phyloP scores from a whole-genome alignment of 1,140 invertebrate genomes.

The Calephelis virginiensis region DNA sequence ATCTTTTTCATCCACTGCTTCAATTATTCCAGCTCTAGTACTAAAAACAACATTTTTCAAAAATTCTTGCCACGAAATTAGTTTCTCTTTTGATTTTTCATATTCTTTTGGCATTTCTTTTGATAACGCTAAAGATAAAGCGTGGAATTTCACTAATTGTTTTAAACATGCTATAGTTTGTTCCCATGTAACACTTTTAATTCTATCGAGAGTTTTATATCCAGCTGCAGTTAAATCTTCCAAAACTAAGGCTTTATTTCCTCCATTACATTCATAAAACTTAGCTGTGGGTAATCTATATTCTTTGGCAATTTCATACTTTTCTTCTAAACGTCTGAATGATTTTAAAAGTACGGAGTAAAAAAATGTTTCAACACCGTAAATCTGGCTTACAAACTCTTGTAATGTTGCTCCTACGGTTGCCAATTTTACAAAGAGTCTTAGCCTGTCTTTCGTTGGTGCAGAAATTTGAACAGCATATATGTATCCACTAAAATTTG shows the following conservation, averaged over 20 bases:
- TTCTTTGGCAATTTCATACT: conserved; percentile 26
- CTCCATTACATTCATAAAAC: conserved; percentile 31
- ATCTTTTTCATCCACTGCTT: conserved; percentile 3
- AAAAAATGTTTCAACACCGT: conserved; percentile 14
- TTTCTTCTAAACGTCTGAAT: conserved; percentile 31
- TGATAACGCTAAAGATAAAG: conserved; percentile 33
- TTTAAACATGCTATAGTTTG: conserved; percentile 31
- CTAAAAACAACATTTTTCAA: conserved; percentile 9
- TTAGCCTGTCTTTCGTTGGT: conserved; percentile 34
- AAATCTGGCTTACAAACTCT: conserved; percentile 4
- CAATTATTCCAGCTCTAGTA: conserved; percentile 9
- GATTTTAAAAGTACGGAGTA: conserved; percentile 27
- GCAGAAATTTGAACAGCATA: conserved; percentile 32
- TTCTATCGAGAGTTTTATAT: conserved; percentile 31
- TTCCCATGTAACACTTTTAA: conserved; percentile 32
- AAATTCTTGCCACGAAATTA: conserved; percentile 3
- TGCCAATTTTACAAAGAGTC: conserved; percentile 52
- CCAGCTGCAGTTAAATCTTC: conserved; percentile 34
- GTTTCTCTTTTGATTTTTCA: conserved; percentile 12
- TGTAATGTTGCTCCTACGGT: conserved; percentile 40
- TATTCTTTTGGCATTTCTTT: conserved; percentile 28
- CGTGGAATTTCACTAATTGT: conserved; percentile 38
- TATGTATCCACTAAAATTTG: conserved; percentile 43
- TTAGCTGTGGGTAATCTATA: conserved; percentile 31
- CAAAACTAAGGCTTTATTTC: conserved; percentile 31